phyloP scores from a whole-genome alignment of 2,888 invertebrate genomes.

The Candidula unifasciata region DNA sequence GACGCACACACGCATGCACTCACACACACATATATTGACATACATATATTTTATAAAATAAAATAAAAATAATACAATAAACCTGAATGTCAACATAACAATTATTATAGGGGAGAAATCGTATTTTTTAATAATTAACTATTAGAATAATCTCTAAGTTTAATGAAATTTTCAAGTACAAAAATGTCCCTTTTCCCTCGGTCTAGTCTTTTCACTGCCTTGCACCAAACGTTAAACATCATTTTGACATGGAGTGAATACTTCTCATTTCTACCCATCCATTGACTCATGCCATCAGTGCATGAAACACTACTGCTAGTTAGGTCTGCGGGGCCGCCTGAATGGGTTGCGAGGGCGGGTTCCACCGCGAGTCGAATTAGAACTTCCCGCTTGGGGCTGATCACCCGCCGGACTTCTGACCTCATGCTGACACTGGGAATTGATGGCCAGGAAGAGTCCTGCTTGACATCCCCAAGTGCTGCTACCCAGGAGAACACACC shows the following conservation, averaged over 20 bases:
- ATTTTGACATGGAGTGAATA: too few species aligned
- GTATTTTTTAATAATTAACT: neutral
- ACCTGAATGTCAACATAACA: neutral
- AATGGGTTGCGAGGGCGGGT: neutral
- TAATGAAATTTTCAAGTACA: too few species aligned
- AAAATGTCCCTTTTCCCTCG: too few species aligned
- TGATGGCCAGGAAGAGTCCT: conserved; percentile 42
- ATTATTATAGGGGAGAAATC: neutral
- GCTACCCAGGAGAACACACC: conserved; percentile 34
- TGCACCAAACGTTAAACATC: too few species aligned
- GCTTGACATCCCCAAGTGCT: conserved; percentile 42
- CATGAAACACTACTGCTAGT: neutral
- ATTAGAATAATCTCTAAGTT: too few species aligned
- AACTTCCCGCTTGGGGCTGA: neutral
- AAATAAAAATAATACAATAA: neutral
- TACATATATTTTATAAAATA: too few species aligned
- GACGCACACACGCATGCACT: too few species aligned
- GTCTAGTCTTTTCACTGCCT: too few species aligned
- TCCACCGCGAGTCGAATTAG: neutral
- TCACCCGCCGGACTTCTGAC: neutral
- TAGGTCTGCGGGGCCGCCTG: neutral
- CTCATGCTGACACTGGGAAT: conserved; percentile 13
- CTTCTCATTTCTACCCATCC: too few species aligned
- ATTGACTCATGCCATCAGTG: neutral
- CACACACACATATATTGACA: too few species aligned